These are phyloP conservation scores for sheep (Ovis aries) DNA, from an alignment of 2,113 vertebrate genomes.

Conservation along the genomic window DNA sequence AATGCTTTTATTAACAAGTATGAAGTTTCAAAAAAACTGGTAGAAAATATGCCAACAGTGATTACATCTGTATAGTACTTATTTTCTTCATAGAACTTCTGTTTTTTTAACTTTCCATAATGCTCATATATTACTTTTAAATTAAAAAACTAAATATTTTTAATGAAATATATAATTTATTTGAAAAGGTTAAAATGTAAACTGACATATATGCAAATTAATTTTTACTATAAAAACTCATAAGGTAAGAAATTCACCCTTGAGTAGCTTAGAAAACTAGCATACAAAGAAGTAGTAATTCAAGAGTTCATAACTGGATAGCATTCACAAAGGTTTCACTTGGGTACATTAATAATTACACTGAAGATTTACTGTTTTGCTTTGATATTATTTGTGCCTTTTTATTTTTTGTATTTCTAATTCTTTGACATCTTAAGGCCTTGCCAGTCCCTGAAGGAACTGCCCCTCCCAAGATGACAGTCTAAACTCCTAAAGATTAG, in stretches of 20 bases:
- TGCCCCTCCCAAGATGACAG: not conserved
- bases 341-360: not conserved
- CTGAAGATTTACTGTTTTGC: not conserved
- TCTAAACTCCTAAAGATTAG: not conserved
- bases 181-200: slow-evolving; percentile 32
- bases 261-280: slow-evolving; percentile 35
- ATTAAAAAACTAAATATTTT: not conserved
- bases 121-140: slow-evolving; percentile 1
- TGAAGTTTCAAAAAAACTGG: not conserved
- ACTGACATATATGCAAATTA: not conserved
- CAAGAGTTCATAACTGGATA: not conserved
- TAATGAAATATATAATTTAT: not conserved
- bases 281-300: slow-evolving; percentile 3
- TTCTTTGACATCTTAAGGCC: not conserved
- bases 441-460: not conserved
- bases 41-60: slow-evolving; percentile 1
- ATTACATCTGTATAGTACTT: not conserved
- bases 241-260: not conserved
- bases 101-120: slow-evolving; percentile 11
- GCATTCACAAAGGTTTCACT: not conserved
- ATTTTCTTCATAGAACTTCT: not conserved
- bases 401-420: slow-evolving; percentile 22
- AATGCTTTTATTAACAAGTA: slow-evolving; percentile 16
- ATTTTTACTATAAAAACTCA: not conserved
- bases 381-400: slow-evolving; percentile 1